These are phyloP conservation scores for Zaprionus ornatus DNA, from an alignment of 1,140 invertebrate species.

Conservation along the genomic window DNA sequence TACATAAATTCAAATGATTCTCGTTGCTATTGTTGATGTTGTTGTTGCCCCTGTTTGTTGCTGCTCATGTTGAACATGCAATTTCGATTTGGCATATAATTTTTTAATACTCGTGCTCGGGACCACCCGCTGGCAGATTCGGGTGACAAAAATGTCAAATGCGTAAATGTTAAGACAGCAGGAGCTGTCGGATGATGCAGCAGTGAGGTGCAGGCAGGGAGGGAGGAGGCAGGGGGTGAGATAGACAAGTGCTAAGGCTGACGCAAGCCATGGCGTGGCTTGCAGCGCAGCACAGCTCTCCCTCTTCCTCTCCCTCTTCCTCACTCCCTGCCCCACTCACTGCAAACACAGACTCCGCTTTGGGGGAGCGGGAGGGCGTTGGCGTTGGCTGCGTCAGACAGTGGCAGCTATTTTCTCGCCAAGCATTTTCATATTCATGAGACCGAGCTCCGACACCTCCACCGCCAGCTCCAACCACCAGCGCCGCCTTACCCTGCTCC, in stretches of 20 bases:
- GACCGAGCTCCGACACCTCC: slow-evolving; percentile 23
- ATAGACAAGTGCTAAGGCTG: slow-evolving; percentile 39
- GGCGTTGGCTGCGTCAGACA: slow-evolving; percentile 25
- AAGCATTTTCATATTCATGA: slow-evolving; percentile 76
- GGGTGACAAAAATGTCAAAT: slow-evolving; percentile 81
- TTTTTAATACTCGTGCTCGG: slow-evolving; percentile 63
- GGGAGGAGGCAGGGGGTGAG: neutral
- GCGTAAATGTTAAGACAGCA: slow-evolving; percentile 59
- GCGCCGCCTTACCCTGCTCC: slow-evolving; percentile 9
- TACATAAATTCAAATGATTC: slow-evolving; percentile 56
- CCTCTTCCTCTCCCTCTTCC: neutral
- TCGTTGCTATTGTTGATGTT: slow-evolving; percentile 27
- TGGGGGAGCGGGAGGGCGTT: neutral
- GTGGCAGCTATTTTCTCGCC: slow-evolving; percentile 53
- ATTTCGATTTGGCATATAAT: slow-evolving; percentile 82
- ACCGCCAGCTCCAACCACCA: slow-evolving; percentile 1
- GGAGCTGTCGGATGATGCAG: slow-evolving; percentile 11
- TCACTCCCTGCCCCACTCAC: neutral
- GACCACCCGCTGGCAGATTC: slow-evolving; percentile 68
- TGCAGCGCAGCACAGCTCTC: neutral
- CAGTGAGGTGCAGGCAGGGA: neutral
- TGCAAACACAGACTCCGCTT: neutral
- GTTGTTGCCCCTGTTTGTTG: slow-evolving; percentile 37
- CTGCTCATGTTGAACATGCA: slow-evolving; percentile 77
- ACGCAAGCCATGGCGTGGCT: slow-evolving; percentile 42